phyloP scores from a whole-genome alignment of 2,888 invertebrate genomes.

The Sycophila texana region DNA sequence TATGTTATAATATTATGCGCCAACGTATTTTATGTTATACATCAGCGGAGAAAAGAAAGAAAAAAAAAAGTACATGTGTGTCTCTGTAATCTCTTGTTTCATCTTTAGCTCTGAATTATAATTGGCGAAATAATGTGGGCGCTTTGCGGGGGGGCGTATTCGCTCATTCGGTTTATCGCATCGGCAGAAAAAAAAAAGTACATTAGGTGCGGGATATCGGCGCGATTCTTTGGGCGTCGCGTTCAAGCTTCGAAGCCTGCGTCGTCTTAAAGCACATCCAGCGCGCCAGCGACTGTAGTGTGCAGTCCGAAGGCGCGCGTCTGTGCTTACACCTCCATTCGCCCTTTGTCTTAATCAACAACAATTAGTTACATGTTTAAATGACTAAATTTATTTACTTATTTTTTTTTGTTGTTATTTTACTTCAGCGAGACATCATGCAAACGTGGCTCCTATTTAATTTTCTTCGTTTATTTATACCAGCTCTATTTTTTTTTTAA shows the following conservation, averaged over 20 bases:
- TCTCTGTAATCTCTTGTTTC: conserved; percentile 50
- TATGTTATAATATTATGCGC: conserved; percentile 6
- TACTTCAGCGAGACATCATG: conserved; percentile 48
- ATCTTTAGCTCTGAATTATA: conserved; percentile 4
- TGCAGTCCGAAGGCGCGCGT: no score
- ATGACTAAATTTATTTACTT: conserved; percentile 24
- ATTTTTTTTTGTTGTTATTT: conserved; percentile 15
- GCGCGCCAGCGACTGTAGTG: not conserved
- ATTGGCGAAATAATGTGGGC: conserved; percentile 40
- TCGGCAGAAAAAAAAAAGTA: conserved; percentile 11
- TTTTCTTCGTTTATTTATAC: conserved; percentile 43
- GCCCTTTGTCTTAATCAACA: conserved; percentile 22
- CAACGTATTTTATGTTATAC: no score
- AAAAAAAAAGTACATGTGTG: conserved; percentile 33
- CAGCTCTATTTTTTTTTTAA: conserved; percentile 28
- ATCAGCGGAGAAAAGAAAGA: conserved; percentile 16
- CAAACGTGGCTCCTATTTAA: conserved; percentile 54
- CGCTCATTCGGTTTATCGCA: conserved; percentile 33
- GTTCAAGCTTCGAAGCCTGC: no score
- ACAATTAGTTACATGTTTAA: conserved; percentile 48
- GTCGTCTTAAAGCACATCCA: not conserved
- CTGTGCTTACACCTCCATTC: conserved; percentile 4
- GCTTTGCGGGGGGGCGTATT: conserved; percentile 18
- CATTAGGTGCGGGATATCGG: no score
- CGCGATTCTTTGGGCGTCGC: no score